Base-by-base conservation (phyloP, 2,888 invertebrate species). In the Drepana falcataria region DNA sequence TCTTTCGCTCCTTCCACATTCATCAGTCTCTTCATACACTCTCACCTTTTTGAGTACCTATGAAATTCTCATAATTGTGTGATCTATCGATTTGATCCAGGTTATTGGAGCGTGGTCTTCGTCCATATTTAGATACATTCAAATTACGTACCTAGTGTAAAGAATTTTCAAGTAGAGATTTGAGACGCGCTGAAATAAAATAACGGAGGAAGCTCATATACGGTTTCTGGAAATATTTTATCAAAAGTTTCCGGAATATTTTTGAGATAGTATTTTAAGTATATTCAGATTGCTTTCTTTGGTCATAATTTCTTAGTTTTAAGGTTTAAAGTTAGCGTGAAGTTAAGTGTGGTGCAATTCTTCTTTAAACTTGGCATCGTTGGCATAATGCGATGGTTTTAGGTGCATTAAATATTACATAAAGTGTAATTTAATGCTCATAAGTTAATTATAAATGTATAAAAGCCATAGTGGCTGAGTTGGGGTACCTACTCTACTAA, bases 271-370 rank as follows among this genome's bases (percentile, higher is more conserved):
- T 73, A 72, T 70, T 62, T 72, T 64, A 72, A 60, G 56, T 69
- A 69, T 75, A 78, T 77, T 77, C 69, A 77, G 79, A 81, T 77
- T 69, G 68, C 62, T 64, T 73, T 77, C 68, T 64, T 57, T 58
- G 67, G 67, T 59, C 65, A 73, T 80, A 72, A 70, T 73, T 79
- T 70, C 65, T 49, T 55, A 21, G 21, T 21, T 21, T 21, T 21
- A 21, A 21, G 21, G 21, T 21, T 21, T 21, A 65, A 81, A 78
- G 60, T 76, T 75, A 48, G 57, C 40, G 61, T 58, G 49, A 49
- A 57, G 47, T 48, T 47, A 49, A 53, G 55, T 51, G 54, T 66
- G 62, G 64, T 68, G 64, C 66, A 64, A 69, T 64, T 65, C 65
- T 68, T 68, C 64, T 63, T 56, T 59, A 44, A 69, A 71, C 65